phyloP scores from a whole-genome alignment of 2,113 vertebrate species.

The Oceanites oceanicus region DNA sequence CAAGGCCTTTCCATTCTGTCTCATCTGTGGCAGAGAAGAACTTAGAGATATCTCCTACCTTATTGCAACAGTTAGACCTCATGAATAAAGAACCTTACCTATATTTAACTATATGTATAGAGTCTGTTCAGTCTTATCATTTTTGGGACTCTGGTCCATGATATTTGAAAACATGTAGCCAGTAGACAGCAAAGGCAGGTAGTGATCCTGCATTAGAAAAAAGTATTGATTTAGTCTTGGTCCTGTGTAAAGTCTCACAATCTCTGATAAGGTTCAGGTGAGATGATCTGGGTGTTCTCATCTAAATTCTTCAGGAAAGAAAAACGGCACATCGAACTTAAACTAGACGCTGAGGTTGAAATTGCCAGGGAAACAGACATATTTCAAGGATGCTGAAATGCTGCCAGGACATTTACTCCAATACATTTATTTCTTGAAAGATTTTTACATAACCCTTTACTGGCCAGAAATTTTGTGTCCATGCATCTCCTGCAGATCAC shows the following conservation, averaged over 20 bases:
- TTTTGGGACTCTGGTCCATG: background rate
- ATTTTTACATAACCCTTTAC: slow-evolving; percentile 13
- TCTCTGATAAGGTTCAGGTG: background rate
- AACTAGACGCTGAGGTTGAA: background rate
- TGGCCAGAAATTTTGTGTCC: background rate
- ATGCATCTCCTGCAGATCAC: background rate
- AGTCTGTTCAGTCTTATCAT: background rate
- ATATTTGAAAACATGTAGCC: background rate
- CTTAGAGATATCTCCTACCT: background rate
- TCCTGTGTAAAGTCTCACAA: background rate
- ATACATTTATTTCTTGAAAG: background rate
- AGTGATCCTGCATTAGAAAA: background rate
- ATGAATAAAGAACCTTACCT: background rate
- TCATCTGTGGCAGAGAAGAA: background rate
- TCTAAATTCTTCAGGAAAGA: background rate
- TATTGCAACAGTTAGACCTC: background rate
- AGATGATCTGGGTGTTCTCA: background rate
- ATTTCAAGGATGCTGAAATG: slow-evolving; percentile 2
- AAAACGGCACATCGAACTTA: background rate
- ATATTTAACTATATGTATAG: background rate
- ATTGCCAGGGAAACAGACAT: background rate
- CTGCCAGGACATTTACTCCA: background rate
- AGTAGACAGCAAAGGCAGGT: background rate
- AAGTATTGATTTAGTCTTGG: background rate
- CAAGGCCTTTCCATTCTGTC: background rate